A percentile compares a stretch with the other conserved stretches of the same genome.
Evolutionary conservation across 2,113 vertebrate genomes (phyloP).

Genomic region (Syngnathus typhle): DNA sequence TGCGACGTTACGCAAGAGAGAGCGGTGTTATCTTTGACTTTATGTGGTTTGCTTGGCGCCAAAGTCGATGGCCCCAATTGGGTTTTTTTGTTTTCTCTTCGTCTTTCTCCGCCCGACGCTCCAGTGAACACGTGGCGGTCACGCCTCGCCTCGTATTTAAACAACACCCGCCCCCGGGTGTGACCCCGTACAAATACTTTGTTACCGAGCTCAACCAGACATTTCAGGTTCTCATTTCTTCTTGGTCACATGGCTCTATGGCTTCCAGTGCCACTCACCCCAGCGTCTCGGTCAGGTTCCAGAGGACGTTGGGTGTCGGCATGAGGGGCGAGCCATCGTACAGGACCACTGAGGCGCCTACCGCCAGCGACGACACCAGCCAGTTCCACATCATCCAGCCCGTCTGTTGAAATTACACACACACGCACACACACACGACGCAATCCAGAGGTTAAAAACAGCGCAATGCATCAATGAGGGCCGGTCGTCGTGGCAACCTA

Average conservation of each 20-base stretch:
- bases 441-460: not conserved
- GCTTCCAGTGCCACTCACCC: conserved; percentile 72
- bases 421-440: conserved; percentile 3
- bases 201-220: not conserved
- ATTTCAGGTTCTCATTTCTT: not conserved
- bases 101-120: not conserved
- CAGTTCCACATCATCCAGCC: conserved; percentile 99
- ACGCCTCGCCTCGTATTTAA: not conserved
- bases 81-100: not conserved
- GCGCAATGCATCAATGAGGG: not conserved
- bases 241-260: no score
- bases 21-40: not conserved
- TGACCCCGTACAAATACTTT: not conserved
- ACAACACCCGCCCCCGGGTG: not conserved
- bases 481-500: conserved; percentile 47
- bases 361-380: conserved; percentile 84
- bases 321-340: conserved; percentile 94
- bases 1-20: not conserved
- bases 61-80: not conserved
- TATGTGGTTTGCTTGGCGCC: not conserved
- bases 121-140: not conserved
- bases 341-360: conserved; percentile 85
- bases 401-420: conserved; percentile 61
- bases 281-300: conserved; percentile 89
- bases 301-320: conserved; percentile 83